Evolutionary conservation across 2,113 vertebrate species (phyloP).

Genomic region (Calonectris borealis): DNA sequence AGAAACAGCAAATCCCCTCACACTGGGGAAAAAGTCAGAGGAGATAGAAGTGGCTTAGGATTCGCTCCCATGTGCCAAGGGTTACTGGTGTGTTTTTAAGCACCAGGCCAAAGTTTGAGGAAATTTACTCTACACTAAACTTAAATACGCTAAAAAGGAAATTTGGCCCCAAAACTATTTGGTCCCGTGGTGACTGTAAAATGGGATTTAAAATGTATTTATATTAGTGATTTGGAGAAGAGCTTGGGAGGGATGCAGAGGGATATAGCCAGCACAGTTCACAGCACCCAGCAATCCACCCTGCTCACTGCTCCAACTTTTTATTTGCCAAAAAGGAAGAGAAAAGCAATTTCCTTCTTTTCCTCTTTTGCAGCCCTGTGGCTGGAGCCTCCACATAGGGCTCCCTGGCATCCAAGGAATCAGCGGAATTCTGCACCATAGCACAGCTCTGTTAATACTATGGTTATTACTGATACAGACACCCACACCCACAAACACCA

Average conservation of each 20-base stretch:
- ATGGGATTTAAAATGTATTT: constrained; percentile 26
- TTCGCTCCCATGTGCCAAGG: constrained; percentile 1
- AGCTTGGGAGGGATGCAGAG: background rate
- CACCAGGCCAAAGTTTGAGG: constrained; percentile 1
- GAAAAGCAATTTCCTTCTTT: constrained; percentile 2
- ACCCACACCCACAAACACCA: background rate
- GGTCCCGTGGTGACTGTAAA: constrained; percentile 8
- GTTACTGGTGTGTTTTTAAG: constrained; percentile 22
- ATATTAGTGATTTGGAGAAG: background rate
- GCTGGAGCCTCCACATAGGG: background rate
- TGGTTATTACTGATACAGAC: background rate
- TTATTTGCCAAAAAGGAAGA: background rate
- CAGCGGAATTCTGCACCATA: background rate
- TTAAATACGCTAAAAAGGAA: constrained; percentile 13
- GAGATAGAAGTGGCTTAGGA: background rate
- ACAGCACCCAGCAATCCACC: constrained; percentile 23
- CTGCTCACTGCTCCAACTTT: background rate
- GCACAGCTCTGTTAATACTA: background rate
- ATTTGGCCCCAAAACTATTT: constrained; percentile 10
- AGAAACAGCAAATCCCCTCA: background rate
- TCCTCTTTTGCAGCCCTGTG: background rate
- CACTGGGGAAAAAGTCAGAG: background rate
- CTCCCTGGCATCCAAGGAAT: background rate
- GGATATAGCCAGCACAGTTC: background rate
- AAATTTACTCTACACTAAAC: constrained; percentile 1